These are phyloP conservation scores for Pleuronectes platessa DNA, from an alignment of 2,113 vertebrate genomes.

Conservation along the genomic window DNA sequence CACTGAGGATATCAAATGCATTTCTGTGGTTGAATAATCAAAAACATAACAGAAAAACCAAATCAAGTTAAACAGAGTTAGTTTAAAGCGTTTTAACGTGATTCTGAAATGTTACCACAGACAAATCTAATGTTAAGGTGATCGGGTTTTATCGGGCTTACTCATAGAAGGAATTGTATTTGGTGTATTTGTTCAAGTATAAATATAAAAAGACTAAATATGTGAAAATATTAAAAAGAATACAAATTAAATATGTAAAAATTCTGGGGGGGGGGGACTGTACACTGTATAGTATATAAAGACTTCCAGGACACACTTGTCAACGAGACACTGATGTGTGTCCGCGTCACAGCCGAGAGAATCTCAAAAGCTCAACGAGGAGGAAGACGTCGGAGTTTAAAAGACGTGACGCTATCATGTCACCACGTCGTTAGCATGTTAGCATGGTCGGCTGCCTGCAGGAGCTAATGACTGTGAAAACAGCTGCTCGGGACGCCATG, in stretches of 20 bases:
- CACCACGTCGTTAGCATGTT: constrained; percentile 62
- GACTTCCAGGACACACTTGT: neutral
- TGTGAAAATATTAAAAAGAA: too few species aligned
- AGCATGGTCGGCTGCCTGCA: constrained; percentile 67
- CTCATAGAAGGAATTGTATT: too few species aligned
- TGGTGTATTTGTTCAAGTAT: too few species aligned
- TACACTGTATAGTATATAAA: too few species aligned
- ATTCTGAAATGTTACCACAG: too few species aligned
- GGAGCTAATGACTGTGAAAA: constrained; percentile 69
- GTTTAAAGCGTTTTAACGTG: too few species aligned
- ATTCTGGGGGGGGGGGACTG: too few species aligned
- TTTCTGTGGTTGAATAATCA: neutral
- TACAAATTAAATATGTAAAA: too few species aligned
- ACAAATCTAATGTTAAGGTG: too few species aligned
- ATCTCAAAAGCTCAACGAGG: constrained; percentile 18
- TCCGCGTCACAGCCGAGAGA: neutral
- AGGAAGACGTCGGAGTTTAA: neutral
- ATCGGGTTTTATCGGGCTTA: too few species aligned
- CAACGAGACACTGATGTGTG: neutral
- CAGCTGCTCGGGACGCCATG: constrained; percentile 53
- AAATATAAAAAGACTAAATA: too few species aligned
- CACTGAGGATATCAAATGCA: neutral
- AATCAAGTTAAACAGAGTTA: too few species aligned
- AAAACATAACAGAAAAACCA: neutral
- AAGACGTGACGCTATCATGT: constrained; percentile 5